Base-by-base conservation (phyloP, 2,888 invertebrate genomes). In the Dolichopus griseipennis region DNA sequence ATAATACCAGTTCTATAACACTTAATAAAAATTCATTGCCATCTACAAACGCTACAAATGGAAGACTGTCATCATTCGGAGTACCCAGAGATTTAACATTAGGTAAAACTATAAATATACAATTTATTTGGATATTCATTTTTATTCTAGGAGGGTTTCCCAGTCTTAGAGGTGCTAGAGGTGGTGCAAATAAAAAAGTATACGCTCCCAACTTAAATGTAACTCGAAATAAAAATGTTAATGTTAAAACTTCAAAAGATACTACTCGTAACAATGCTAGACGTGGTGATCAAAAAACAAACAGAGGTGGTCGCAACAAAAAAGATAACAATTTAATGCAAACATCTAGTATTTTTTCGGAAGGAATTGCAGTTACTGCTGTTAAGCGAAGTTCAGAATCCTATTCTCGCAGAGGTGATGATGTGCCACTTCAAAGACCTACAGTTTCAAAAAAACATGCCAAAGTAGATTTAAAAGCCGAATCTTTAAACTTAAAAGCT, bases 171-270 rank as follows among this genome's bases (percentile, higher is more conserved):
- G 70, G 69, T n/a, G 71, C 72, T 20, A 71, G 72, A 2, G 84
- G 82, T 20, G 83, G 66, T 10, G 68, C 71, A 0, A 83, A 79
- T 71, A 87, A 86, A 76, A 87, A 86, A 76, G 83, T 86, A 1
- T 87, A 86, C 72, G 81, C 82, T 1, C 87, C 87, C 7, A 87
- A 87, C 75, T 78, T 87, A 66, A 87, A 87, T 75, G 86, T 84
- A 0, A 79, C 85, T 67, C 83, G 87, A 67, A 87, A 86, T 75
- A 87, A 86, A 76, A 86, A 83, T 73, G 70, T 76, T 15, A 79
- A 79, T 72, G 80, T 81, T 0, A 81, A 80, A 72, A 81, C 81
- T 0, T 78, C 81, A 1, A 78, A 79, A 70, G 80, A 81, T 70
- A 78, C 78, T 10, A 77, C 78, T 3, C 75, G 77, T 27, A 77